These are phyloP conservation scores for Drosophila willistoni DNA, from an alignment of 1,140 invertebrate species.

Conservation along the genomic window DNA sequence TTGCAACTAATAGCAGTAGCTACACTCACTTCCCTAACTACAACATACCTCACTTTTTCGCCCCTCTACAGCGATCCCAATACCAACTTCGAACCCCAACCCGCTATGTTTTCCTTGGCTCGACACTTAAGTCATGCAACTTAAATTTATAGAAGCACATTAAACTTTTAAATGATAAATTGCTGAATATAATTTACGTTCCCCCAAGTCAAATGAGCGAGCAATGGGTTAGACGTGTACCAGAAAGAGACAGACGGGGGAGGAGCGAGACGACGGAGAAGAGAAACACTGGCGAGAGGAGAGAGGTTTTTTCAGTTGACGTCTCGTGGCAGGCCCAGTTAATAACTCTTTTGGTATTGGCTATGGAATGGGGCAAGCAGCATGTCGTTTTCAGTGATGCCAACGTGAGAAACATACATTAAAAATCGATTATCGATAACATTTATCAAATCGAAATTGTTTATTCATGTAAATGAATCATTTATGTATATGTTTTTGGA, in stretches of 20 bases:
- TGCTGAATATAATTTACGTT: slow-evolving; percentile 79
- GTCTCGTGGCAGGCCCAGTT: slow-evolving; percentile 66
- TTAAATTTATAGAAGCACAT: slow-evolving; percentile 80
- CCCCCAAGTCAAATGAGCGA: slow-evolving; percentile 48
- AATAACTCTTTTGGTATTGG: slow-evolving; percentile 73
- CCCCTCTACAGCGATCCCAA: neutral
- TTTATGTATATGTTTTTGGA: no score
- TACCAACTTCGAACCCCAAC: neutral
- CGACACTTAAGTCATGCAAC: slow-evolving; percentile 73
- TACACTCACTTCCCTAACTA: slow-evolving; percentile 9
- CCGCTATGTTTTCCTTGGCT: neutral
- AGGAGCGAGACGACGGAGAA: slow-evolving; percentile 12
- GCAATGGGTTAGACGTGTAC: slow-evolving; percentile 20
- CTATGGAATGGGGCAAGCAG: neutral
- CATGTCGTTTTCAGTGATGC: neutral
- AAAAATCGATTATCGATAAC: neutral
- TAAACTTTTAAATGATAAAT: slow-evolving; percentile 82
- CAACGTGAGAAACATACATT: neutral
- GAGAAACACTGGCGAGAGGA: slow-evolving; percentile 14
- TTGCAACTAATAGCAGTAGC: slow-evolving; percentile 66
- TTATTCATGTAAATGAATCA: no score
- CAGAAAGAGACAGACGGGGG: neutral
- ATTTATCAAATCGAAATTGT: no score
- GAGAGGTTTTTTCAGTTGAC: slow-evolving; percentile 31
- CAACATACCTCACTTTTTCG: neutral